Conservation (phyloP, 2,797 vertebrate genomes). For the Podargus strigoides region DNA sequence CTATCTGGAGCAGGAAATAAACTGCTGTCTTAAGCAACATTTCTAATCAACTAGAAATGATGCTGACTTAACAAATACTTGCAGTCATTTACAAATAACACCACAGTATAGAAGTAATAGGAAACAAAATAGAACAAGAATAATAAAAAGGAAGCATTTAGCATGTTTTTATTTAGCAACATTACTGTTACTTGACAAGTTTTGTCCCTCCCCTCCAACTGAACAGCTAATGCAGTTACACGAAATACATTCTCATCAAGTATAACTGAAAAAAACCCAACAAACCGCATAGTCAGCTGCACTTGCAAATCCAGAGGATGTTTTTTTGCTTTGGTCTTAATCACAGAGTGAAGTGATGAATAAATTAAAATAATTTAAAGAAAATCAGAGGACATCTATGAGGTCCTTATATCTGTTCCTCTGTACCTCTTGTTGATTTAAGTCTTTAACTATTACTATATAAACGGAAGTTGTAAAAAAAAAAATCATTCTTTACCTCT, state of each 20-base stretch:
- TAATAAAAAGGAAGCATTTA: neutral
- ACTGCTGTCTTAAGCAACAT: neutral
- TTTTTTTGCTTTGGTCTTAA: neutral
- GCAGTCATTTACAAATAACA: neutral
- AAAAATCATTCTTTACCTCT: conserved; percentile 74
- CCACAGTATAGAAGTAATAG: neutral
- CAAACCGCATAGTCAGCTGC: neutral
- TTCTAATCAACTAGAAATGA: neutral
- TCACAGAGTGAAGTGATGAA: neutral
- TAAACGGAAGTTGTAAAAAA: neutral
- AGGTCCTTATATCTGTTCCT: neutral
- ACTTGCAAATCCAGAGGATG: neutral
- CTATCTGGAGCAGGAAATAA: conserved; percentile 74
- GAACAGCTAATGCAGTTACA: neutral
- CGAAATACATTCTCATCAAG: neutral
- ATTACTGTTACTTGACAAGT: neutral
- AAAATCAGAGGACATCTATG: neutral
- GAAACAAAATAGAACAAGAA: neutral
- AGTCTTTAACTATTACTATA: neutral
- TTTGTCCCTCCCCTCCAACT: neutral
- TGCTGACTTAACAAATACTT: neutral
- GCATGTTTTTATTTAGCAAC: neutral
- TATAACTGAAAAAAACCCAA: neutral
- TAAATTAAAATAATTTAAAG: neutral
- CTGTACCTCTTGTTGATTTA: neutral